These are phyloP conservation scores for Cephus sareptanus DNA, from an alignment of 2,888 invertebrate genomes.

Conservation along the genomic window DNA sequence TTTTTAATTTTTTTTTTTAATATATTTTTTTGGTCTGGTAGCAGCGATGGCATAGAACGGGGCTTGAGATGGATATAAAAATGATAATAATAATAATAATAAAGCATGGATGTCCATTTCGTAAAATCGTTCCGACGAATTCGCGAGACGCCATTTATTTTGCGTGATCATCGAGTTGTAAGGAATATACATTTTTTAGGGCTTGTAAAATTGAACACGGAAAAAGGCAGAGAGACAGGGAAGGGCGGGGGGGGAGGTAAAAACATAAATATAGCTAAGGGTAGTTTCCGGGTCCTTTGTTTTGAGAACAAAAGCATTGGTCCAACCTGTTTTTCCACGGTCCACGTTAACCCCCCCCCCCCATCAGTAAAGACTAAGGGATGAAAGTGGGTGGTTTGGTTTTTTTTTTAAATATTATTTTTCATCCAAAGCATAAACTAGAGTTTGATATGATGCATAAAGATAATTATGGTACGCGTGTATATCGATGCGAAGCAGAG, in stretches of 20 bases:
- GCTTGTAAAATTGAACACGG: neutral
- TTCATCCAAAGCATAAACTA: neutral
- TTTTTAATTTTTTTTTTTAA: no score
- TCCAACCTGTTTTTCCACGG: neutral
- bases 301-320: neutral
- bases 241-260: neutral
- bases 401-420: neutral
- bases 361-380: neutral
- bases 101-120: neutral
- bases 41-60: no score
- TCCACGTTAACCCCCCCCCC: neutral
- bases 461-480: neutral
- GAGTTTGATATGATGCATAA: neutral
- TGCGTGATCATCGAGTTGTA: neutral
- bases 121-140: neutral
- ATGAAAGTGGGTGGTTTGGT: neutral
- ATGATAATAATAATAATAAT: neutral
- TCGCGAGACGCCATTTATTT: neutral
- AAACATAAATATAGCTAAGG: neutral
- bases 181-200: neutral
- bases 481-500: neutral
- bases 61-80: neutral
- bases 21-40: no score
- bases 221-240: no score
- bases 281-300: neutral